phyloP scores from a whole-genome alignment of 1,140 invertebrate genomes.

The Archegozetes longisetosus region DNA sequence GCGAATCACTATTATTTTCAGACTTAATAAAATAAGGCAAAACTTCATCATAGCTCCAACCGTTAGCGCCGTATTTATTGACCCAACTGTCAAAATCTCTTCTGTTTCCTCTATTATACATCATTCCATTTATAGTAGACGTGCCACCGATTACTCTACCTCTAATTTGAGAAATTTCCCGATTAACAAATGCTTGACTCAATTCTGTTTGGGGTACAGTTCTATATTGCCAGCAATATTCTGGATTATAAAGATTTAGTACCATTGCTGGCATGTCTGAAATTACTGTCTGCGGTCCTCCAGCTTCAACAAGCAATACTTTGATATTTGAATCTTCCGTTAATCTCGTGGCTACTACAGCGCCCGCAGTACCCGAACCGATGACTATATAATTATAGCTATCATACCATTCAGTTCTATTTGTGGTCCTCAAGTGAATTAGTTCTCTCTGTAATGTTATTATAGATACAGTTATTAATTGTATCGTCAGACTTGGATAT shows the following conservation, averaged over 20 bases:
- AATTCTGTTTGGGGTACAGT: conserved; percentile 75
- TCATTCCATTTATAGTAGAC: conserved; percentile 89
- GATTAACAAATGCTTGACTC: no score
- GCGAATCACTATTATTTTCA: conserved; percentile 73
- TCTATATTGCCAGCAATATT: conserved; percentile 81
- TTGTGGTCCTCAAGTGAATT: background rate
- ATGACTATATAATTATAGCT: conserved; percentile 19
- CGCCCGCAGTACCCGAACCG: conserved; percentile 24
- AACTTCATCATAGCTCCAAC: conserved; percentile 75
- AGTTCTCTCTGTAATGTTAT: conserved; percentile 2
- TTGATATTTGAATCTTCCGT: conserved; percentile 20
- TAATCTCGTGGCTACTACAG: conserved; percentile 24
- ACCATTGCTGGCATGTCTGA: conserved; percentile 46
- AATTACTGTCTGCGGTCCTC: conserved; percentile 19
- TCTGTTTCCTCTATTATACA: conserved; percentile 82
- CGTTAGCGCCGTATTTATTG: conserved; percentile 56
- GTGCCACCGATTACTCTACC: conserved; percentile 63
- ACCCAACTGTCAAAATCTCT: no score
- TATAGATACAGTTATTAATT: conserved; percentile 6
- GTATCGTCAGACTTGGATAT: background rate
- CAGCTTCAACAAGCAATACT: conserved; percentile 27
- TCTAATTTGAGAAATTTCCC: no score
- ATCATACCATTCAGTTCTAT: conserved; percentile 2
- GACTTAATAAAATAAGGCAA: conserved; percentile 78
- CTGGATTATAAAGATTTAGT: conserved; percentile 63